phyloP scores from a whole-genome alignment of 1,140 invertebrate genomes.

The Oscheius sp. region DNA sequence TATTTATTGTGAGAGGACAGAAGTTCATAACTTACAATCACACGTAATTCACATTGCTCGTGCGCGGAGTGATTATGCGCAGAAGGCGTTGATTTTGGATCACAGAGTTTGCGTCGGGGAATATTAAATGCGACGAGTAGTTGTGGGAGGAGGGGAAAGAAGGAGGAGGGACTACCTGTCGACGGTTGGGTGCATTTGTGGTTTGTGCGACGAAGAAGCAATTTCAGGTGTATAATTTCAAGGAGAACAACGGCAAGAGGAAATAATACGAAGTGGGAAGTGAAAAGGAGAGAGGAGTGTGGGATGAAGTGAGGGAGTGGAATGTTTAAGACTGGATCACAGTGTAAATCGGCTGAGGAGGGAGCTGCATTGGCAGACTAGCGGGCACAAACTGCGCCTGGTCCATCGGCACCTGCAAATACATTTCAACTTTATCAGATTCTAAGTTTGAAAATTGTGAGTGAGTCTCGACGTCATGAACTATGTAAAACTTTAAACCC shows the following conservation, averaged over 20 bases:
- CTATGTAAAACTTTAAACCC: too few species aligned
- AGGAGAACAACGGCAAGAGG: slow-evolving; percentile 9
- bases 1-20: too few species aligned
- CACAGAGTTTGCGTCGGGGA: not conserved
- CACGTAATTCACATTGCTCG: slow-evolving; percentile 6
- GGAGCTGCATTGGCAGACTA: not conserved
- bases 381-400: not conserved
- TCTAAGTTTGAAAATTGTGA: too few species aligned
- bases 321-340: not conserved
- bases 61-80: slow-evolving; percentile 4
- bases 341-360: not conserved
- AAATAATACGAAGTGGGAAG: not conserved
- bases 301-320: not conserved
- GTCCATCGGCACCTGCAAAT: not conserved
- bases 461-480: too few species aligned
- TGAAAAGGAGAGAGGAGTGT: not conserved
- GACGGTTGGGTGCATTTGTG: not conserved
- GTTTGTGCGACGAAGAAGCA: not conserved
- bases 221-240: too few species aligned
- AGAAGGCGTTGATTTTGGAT: not conserved
- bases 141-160: too few species aligned
- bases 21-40: slow-evolving; percentile 7
- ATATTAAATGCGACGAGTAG: too few species aligned
- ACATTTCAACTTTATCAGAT: too few species aligned
- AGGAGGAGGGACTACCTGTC: not conserved